Conservation (phyloP, 2,888 invertebrate genomes). For the Epinotia ramella region DNA sequence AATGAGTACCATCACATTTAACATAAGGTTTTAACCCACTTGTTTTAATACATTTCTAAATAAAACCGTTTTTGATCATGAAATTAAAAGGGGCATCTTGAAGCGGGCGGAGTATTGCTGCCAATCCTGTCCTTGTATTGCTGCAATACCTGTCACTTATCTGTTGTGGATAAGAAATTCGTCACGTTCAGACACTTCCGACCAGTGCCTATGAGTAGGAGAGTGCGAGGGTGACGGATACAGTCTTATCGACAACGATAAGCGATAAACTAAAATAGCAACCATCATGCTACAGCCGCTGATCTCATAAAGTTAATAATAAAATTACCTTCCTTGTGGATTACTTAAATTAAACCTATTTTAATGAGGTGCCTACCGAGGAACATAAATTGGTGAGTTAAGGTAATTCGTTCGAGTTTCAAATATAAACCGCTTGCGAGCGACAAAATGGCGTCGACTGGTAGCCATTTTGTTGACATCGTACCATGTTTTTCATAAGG, state of each 20-base stretch:
- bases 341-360: not conserved
- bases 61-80: no score
- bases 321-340: not conserved
- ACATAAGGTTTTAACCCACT: not conserved
- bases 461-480: constrained; percentile 38
- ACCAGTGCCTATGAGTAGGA: no score
- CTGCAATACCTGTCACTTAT: no score
- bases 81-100: not conserved
- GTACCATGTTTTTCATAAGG: constrained; percentile 26
- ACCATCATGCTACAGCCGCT: no score
- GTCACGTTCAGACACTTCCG: no score
- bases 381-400: not conserved
- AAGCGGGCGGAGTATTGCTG: no score
- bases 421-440: not conserved
- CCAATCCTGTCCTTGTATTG: no score
- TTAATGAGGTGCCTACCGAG: not conserved
- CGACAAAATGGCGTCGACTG: constrained; percentile 28
- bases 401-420: not conserved
- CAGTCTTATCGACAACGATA: no score
- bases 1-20: not conserved
- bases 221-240: no score
- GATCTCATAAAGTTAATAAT: not conserved
- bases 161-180: no score
- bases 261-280: no score
- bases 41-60: not conserved